Evolutionary conservation across 2,888 invertebrate genomes (phyloP), one percentile per base, ranked within the genome.

Genomic region (Melinaea menophilus): DNA sequence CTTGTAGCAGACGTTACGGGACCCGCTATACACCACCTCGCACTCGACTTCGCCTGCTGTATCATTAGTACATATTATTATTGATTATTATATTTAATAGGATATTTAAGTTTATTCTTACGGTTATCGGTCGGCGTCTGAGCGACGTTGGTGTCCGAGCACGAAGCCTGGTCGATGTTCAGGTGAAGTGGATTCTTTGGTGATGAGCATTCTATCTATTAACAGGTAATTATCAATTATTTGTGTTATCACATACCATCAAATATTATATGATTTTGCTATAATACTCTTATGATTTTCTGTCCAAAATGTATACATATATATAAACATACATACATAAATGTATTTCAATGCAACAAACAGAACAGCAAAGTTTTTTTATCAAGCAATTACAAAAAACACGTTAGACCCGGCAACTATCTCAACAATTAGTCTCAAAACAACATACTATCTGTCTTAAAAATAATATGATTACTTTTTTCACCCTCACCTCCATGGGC

Each of bases 1-100:
- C 75, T 95, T 94, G 65, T 94, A 93, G 82, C 95, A 95, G 5
- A 94, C 93, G 75, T 93, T 93, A 56, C 92, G 84, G 0, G 82
- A 77, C 7, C 77, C 72, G 34, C 76, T 77, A 33, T 85, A 85
- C 22, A 71, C 75, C n/a, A 84, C 85, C 0, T 71, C 46, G 5
- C 69, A 58, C 12, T 73, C 83, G 59, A 72, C 75, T 71, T 72
- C 75, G 73, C 64, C 51, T 2, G 58, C 61, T 13, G 33, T 41
- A 11, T 22, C 13, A 48, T 13, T 5, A 13, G 5, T 22, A 22
- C 2, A 51, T 11, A 51, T 51, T 51, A 51, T 5, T 51, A 12
- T 9, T 31, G 5, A 45, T 11, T 22, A 47, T 45, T 4, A 33
- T 22, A 9, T 34, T 31, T 2, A 58, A 47, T 56, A 9, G 46